Percentiles rank a stretch among this genome's conserved stretches.
These are phyloP conservation scores for Gopherus evgoodei DNA, from an alignment of 2,113 vertebrate species.

Conservation along the genomic window DNA sequence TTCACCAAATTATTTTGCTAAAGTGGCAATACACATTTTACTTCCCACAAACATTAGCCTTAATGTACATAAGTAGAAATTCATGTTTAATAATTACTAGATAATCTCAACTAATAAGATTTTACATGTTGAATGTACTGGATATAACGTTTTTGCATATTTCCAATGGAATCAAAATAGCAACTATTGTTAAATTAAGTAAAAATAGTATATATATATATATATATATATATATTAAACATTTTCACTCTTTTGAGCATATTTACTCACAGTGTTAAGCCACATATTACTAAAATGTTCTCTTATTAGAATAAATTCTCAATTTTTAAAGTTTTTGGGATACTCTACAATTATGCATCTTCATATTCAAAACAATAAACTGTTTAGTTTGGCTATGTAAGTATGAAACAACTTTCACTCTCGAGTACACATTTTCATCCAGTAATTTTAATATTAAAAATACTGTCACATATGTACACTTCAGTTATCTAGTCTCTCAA, in stretches of 20 bases:
- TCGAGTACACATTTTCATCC: not conserved
- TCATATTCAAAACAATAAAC: slow-evolving; percentile 16
- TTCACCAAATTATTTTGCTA: not conserved
- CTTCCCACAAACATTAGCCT: slow-evolving; percentile 26
- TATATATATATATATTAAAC: slow-evolving; percentile 39
- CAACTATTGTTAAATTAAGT: slow-evolving; percentile 63
- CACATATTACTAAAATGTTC: slow-evolving; percentile 37
- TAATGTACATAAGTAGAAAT: slow-evolving; percentile 5
- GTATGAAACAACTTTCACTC: not conserved
- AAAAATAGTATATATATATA: slow-evolving; percentile 50
- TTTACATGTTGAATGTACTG: slow-evolving; percentile 23
- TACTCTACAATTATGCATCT: slow-evolving; percentile 38
- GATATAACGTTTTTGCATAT: slow-evolving; percentile 45
- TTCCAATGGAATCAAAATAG: slow-evolving; percentile 50
- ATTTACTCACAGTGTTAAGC: slow-evolving; percentile 12
- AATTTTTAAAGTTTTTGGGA: slow-evolving; percentile 38
- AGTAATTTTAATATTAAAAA: not conserved
- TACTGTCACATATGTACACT: not conserved
- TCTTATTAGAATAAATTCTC: slow-evolving; percentile 32
- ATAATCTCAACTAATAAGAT: slow-evolving; percentile 50
- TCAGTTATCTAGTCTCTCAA: not conserved
- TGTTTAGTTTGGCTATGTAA: not conserved
- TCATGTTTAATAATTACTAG: not conserved
- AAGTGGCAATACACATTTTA: not conserved
- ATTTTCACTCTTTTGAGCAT: slow-evolving; percentile 36